Evolutionary conservation across 92 coral and sea anemone species (phyloP).

Genomic region (Ricordea florida): DNA sequence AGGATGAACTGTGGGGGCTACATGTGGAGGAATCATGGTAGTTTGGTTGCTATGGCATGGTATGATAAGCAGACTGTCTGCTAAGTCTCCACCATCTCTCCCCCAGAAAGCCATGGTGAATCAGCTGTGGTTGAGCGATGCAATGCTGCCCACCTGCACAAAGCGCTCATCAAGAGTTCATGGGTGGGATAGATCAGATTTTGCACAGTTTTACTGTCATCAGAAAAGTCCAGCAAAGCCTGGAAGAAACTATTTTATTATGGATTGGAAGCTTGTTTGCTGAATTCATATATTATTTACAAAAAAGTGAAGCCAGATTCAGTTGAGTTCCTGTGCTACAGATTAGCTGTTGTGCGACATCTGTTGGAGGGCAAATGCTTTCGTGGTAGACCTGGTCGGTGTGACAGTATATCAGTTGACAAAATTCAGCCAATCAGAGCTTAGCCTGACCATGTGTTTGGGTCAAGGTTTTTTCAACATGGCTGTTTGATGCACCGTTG

Average conservation of each 20-base stretch:
- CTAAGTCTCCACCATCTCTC: conserved; percentile 37
- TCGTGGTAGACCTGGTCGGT: conserved; percentile 39
- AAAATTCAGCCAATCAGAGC: no score
- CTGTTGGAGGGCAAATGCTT: conserved; percentile 16
- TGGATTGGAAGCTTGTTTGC: conserved; percentile 48
- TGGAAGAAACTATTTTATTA: conserved; percentile 40
- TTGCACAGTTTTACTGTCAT: conserved; percentile 4
- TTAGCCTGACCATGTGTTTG: no score
- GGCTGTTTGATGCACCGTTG: no score
- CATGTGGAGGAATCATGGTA: conserved; percentile 29
- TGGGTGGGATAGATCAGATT: conserved; percentile 37
- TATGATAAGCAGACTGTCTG: conserved; percentile 29
- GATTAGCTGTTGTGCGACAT: conserved; percentile 32
- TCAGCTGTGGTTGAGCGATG: conserved; percentile 21
- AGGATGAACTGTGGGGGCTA: no score
- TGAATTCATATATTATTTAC: conserved; percentile 16
- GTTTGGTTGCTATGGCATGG: conserved; percentile 43
- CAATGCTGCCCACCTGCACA: conserved; percentile 40
- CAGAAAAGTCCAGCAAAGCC: conserved; percentile 41
- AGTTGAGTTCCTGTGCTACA: conserved; percentile 28
- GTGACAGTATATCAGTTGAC: no score
- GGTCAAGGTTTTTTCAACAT: no score
- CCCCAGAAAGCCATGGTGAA: conserved; percentile 35
- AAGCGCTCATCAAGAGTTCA: conserved; percentile 14
- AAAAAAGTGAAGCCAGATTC: conserved; percentile 39